These are phyloP conservation scores for Bruchidius siliquastri DNA, from an alignment of 2,888 invertebrate species.

Conservation along the genomic window DNA sequence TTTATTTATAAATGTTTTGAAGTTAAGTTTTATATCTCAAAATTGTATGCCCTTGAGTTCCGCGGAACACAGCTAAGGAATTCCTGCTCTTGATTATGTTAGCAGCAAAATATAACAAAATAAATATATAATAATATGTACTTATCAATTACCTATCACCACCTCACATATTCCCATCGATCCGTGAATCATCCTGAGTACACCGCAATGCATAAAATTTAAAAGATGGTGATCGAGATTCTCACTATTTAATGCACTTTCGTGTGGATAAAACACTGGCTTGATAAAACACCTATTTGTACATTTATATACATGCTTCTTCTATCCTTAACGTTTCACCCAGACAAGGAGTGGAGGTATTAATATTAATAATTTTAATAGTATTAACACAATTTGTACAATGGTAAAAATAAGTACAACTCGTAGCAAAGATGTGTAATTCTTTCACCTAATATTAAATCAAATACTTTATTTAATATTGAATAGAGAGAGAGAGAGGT, in stretches of 20 bases:
- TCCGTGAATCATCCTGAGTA: neutral
- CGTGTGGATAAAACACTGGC: slow-evolving; percentile 11
- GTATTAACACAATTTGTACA: slow-evolving; percentile 64
- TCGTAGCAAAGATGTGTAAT: slow-evolving; percentile 61
- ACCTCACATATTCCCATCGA: neutral
- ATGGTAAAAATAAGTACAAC: slow-evolving; percentile 62
- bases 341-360: slow-evolving; percentile 35
- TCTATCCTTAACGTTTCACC: slow-evolving; percentile 15
- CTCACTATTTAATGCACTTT: slow-evolving; percentile 25
- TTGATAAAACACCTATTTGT: slow-evolving; percentile 2
- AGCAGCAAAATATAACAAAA: too few species aligned
- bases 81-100: too few species aligned
- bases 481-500: slow-evolving; percentile 35
- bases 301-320: slow-evolving; percentile 26
- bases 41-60: too few species aligned
- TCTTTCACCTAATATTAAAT: slow-evolving; percentile 38
- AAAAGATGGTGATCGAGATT: slow-evolving; percentile 31
- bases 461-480: slow-evolving; percentile 25
- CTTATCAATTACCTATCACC: neutral
- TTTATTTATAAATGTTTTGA: too few species aligned
- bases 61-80: too few species aligned
- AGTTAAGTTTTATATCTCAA: too few species aligned
- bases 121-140: too few species aligned
- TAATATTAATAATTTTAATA: slow-evolving; percentile 40
- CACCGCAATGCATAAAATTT: neutral